phyloP scores from a whole-genome alignment of 2,888 invertebrate genomes.

The Leistus spinibarbis region DNA sequence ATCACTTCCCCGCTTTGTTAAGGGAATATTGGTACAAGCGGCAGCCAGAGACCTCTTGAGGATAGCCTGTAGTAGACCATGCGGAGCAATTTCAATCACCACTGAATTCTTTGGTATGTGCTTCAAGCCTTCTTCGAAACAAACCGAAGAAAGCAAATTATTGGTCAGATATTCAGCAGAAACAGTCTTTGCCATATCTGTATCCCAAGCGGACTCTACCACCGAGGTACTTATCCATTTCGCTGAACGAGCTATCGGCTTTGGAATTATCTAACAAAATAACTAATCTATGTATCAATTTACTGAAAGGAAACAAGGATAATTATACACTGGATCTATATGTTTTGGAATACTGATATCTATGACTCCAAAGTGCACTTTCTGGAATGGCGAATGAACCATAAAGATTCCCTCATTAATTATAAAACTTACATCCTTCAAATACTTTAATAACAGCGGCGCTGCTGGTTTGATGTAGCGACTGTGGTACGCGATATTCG shows the following conservation, averaged over 20 bases:
- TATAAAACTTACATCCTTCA: slow-evolving; percentile 49
- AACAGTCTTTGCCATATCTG: too few species aligned
- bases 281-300: too few species aligned
- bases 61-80: slow-evolving; percentile 87
- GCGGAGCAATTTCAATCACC: slow-evolving; percentile 88
- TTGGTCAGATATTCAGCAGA: too few species aligned
- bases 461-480: slow-evolving; percentile 70
- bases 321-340: neutral
- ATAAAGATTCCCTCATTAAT: neutral
- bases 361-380: slow-evolving; percentile 39
- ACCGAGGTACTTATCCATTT: too few species aligned
- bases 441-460: slow-evolving; percentile 54
- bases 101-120: too few species aligned
- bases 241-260: slow-evolving; percentile 61
- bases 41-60: slow-evolving; percentile 75
- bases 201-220: too few species aligned
- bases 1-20: slow-evolving; percentile 73
- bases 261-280: slow-evolving; percentile 49
- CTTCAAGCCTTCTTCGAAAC: too few species aligned
- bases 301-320: neutral
- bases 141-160: too few species aligned
- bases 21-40: slow-evolving; percentile 73
- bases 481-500: slow-evolving; percentile 90
- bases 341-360: slow-evolving; percentile 36
- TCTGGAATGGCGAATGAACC: neutral